These are phyloP conservation scores for Willisornis vidua DNA, from an alignment of 2,113 vertebrate species.

Conservation along the genomic window DNA sequence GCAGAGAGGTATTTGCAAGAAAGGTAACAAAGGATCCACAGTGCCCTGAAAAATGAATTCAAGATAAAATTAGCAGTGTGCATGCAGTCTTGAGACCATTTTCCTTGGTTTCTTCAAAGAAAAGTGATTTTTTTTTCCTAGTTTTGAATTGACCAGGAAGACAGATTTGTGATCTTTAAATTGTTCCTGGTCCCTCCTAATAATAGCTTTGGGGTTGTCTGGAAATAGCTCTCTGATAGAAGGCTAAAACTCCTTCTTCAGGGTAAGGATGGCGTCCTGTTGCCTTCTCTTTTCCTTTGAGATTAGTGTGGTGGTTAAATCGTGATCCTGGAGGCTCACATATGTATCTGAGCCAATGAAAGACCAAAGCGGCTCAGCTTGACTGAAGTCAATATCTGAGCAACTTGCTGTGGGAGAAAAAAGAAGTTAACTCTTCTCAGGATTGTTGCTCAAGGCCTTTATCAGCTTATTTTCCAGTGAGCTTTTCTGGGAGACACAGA, in stretches of 20 bases:
- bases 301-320: background rate
- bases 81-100: background rate
- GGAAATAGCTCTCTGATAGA: constrained; percentile 20
- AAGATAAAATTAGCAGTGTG: background rate
- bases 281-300: constrained; percentile 6
- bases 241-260: background rate
- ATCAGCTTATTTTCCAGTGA: background rate
- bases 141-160: background rate
- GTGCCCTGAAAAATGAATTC: background rate
- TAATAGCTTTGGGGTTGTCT: constrained; percentile 21
- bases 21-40: background rate
- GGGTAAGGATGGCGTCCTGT: constrained; percentile 18
- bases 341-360: background rate
- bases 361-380: background rate
- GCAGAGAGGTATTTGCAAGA: background rate
- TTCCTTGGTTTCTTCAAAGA: background rate
- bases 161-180: constrained; percentile 18
- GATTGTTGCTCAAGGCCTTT: background rate
- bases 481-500: background rate
- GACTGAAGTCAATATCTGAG: background rate
- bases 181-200: background rate
- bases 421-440: background rate
- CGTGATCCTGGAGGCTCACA: background rate
- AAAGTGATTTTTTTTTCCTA: background rate
- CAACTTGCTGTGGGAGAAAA: background rate